phyloP scores from a whole-genome alignment of 2,888 invertebrate species.

The Heliconius ethilla region DNA sequence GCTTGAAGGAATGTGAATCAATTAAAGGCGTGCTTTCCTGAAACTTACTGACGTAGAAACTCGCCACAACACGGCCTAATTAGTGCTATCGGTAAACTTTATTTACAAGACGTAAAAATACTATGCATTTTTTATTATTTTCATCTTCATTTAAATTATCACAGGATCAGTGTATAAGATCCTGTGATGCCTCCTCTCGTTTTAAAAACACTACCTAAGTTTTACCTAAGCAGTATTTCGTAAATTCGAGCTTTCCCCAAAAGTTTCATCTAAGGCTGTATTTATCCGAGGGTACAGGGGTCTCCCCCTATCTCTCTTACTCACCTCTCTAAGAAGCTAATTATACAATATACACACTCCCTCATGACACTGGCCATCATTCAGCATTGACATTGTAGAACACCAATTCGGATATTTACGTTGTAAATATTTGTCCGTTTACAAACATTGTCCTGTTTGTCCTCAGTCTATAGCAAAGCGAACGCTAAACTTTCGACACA shows the following conservation, averaged over 20 bases:
- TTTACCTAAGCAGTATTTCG: too few relatives aligned
- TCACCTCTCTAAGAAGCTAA: too few relatives aligned
- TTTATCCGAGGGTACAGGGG: too few relatives aligned
- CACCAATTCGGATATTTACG: slow-evolving; percentile 6
- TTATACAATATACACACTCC: not conserved
- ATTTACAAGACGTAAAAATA: too few relatives aligned
- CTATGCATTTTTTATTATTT: too few relatives aligned
- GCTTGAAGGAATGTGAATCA: not conserved
- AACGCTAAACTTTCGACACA: not conserved
- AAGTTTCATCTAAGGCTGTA: too few relatives aligned
- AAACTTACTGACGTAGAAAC: not conserved
- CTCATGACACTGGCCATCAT: not conserved
- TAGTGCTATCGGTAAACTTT: not conserved
- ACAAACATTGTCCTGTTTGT: not conserved
- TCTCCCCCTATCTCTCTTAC: too few relatives aligned
- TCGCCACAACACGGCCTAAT: not conserved
- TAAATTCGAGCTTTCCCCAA: too few relatives aligned
- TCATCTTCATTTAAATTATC: too few relatives aligned
- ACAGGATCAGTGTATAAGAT: too few relatives aligned
- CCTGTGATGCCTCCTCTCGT: too few relatives aligned
- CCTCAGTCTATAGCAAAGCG: not conserved
- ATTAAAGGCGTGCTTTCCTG: not conserved
- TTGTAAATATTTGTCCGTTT: not conserved
- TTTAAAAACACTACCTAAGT: too few relatives aligned
- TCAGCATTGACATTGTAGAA: not conserved